Conservation (phyloP, 2,888 invertebrate genomes). For the Drosophila kokeensis region DNA sequence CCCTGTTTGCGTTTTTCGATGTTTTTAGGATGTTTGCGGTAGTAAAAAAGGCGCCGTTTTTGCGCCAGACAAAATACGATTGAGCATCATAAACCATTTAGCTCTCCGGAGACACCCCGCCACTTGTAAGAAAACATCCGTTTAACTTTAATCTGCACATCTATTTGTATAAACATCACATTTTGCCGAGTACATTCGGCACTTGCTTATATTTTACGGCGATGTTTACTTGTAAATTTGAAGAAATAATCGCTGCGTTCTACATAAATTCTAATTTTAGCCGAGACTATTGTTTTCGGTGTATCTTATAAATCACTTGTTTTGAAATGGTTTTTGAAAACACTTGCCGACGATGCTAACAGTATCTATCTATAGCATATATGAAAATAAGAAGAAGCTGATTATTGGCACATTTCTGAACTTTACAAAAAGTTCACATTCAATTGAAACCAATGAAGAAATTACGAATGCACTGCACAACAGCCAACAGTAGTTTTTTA, state of each 20-base stretch:
- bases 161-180: neutral
- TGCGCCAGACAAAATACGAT: conserved; percentile 49
- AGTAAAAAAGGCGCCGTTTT: conserved; percentile 33
- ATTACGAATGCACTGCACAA: conserved; percentile 50
- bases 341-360: conserved; percentile 7
- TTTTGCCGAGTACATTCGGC: neutral
- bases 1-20: conserved; percentile 34
- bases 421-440: conserved; percentile 41
- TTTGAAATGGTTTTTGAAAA: conserved; percentile 21
- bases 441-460: conserved; percentile 75
- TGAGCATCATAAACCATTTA: conserved; percentile 56
- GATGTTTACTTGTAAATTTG: neutral
- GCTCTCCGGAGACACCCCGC: conserved; percentile 21
- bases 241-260: neutral
- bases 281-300: conserved; percentile 24
- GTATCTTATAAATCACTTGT: conserved; percentile 44
- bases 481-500: conserved; percentile 48
- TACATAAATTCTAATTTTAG: conserved; percentile 54
- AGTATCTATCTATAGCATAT: neutral
- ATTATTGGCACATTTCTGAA: conserved; percentile 8
- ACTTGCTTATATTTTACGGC: neutral
- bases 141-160: conserved; percentile 7
- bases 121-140: conserved; percentile 20
- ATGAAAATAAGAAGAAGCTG: neutral
- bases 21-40: conserved; percentile 56